Conservation (phyloP, 1,140 invertebrate species). For the Bombus confusus region DNA sequence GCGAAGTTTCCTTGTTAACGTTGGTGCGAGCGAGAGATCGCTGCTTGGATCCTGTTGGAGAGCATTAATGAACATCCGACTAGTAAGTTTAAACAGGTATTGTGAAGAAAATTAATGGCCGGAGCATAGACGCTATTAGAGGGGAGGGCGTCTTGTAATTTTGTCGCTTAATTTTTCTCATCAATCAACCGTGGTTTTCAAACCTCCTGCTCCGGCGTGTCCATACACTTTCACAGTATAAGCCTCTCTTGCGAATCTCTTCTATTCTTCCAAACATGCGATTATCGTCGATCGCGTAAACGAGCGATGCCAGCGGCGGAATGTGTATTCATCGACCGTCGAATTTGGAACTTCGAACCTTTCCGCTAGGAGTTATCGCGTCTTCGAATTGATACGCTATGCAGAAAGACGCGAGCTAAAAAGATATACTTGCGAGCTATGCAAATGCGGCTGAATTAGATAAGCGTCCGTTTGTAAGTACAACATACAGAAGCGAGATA, state of each 20-base stretch:
- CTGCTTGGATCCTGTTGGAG: not conserved
- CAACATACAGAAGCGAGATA: too few relatives aligned
- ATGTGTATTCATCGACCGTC: too few relatives aligned
- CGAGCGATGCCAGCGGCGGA: too few relatives aligned
- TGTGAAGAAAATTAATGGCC: constrained; percentile 44
- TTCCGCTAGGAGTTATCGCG: too few relatives aligned
- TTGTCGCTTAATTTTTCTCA: constrained; percentile 39
- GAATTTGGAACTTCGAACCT: too few relatives aligned
- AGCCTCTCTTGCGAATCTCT: not conserved
- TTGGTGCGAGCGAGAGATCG: not conserved
- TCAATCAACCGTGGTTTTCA: not conserved
- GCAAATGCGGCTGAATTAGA: too few relatives aligned
- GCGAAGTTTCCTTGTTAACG: constrained; percentile 44
- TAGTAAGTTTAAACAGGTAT: constrained; percentile 45
- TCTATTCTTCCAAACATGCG: too few relatives aligned
- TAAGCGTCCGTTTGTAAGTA: too few relatives aligned
- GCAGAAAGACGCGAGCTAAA: too few relatives aligned
- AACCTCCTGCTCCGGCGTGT: not conserved
- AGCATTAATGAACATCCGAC: constrained; percentile 49
- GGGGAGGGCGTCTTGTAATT: constrained; percentile 5
- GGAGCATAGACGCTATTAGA: constrained; percentile 28
- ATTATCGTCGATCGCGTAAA: not conserved
- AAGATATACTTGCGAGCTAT: too few relatives aligned
- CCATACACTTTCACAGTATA: not conserved
- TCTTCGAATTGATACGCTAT: too few relatives aligned